A percentile compares a stretch with the other conserved stretches of the same genome.
These are phyloP conservation scores for Hydraecia micacea DNA, from an alignment of 2,888 invertebrate species.

Conservation along the genomic window DNA sequence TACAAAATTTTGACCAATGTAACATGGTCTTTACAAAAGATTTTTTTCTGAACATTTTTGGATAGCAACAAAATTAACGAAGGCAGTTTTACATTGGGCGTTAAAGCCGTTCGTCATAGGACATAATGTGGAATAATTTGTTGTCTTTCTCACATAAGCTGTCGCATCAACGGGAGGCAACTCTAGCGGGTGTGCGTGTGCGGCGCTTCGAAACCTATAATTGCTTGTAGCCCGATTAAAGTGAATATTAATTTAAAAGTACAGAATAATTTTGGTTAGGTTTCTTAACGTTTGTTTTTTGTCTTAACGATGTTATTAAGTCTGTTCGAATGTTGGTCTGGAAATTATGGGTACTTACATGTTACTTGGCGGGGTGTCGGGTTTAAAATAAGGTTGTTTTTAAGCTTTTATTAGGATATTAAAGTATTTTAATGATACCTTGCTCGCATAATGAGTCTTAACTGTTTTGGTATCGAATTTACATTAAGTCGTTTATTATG, in stretches of 20 bases:
- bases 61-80: background rate
- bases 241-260: constrained; percentile 55
- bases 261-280: constrained; percentile 31
- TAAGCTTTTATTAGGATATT: constrained; percentile 39
- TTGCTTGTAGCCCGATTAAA: constrained; percentile 57
- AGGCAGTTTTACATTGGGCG: constrained; percentile 63
- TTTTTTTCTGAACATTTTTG: background rate
- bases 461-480: constrained; percentile 17
- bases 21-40: constrained; percentile 18
- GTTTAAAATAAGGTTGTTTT: constrained; percentile 27
- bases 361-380: constrained; percentile 51
- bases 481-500: background rate
- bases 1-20: constrained; percentile 13
- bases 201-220: constrained; percentile 45
- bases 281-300: constrained; percentile 33
- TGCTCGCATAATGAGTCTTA: constrained; percentile 25
- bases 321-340: constrained; percentile 19
- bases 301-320: constrained; percentile 60
- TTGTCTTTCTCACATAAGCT: constrained; percentile 77
- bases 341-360: constrained; percentile 31
- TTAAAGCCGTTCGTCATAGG: constrained; percentile 65
- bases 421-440: constrained; percentile 45
- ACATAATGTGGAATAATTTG: constrained; percentile 77
- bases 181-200: constrained; percentile 11
- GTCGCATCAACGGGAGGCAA: constrained; percentile 74